Evolutionary conservation across 2,113 vertebrate species (phyloP), one percentile per base, ranked within the genome.

Genomic region (Cebidichthys violaceus): DNA sequence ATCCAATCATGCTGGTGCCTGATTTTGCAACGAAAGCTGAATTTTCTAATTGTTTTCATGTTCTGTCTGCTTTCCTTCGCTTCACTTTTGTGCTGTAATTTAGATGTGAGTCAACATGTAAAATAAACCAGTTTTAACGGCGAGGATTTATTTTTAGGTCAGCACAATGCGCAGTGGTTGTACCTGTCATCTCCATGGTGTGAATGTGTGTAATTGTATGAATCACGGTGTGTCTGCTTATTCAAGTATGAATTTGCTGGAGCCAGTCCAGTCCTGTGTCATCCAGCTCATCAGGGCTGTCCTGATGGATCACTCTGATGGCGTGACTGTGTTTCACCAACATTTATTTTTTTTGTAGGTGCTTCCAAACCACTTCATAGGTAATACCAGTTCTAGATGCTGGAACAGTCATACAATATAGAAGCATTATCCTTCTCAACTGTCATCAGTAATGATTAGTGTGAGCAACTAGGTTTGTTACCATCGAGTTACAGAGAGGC

Each of bases 201-300:
- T 35, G 9, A 31, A 35, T 24, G 8, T 71, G 52, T 57, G 1
- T 20, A 71, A 27, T n/a, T 39, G n/a, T 31, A 11, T 73, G 55
- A 43, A 22, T 73, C 33, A 33, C 22, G 10, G 8, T 29, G 10
- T n/a, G 37, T 45, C 37, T 59, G 2, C 35, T 22, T 13, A 9
- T 60, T 15, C 6, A 60, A 45, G 13, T 35, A 6, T 66, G 22
- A 2, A 35, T 31, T 35, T 3, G 14, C 62, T 13, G 15, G 9
- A 59, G 22, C 35, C 7, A 29, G 2, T 61, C n/a, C 13, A 27
- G 71, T 73, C 17, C 45, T 52, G 61, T 41, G 54, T 6, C 45
- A 50, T 52, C n/a, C 54, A 57, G 22, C n/a, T 37, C 29, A 22
- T 61, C 57, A 79, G 45, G 67, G 70, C 31, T 50, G 67, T 45